Conservation (phyloP, 1,140 invertebrate genomes). For the Trichomalopsis sarcophagae region DNA sequence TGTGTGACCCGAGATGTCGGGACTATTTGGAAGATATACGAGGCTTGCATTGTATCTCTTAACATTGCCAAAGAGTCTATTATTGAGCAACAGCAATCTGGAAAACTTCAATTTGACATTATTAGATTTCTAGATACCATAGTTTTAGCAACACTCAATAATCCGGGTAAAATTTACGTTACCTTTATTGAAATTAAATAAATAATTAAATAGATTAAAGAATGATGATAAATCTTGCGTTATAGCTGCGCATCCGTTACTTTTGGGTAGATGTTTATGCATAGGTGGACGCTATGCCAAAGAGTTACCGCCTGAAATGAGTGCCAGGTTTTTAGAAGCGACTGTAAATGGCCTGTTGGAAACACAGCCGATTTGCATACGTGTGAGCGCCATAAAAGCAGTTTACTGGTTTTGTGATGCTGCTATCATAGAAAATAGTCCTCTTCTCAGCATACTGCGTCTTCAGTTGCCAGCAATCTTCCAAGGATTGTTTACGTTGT, state of each 20-base stretch:
- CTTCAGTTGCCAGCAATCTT: constrained; percentile 69
- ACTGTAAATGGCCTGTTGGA: constrained; percentile 79
- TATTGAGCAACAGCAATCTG: constrained; percentile 75
- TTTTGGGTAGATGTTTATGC: constrained; percentile 84
- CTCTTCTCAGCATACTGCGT: constrained; percentile 63
- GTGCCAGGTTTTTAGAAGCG: constrained; percentile 78
- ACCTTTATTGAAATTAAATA: background rate
- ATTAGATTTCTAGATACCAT: constrained; percentile 80
- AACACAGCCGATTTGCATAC: constrained; percentile 73
- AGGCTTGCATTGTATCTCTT: constrained; percentile 83
- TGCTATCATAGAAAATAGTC: constrained; percentile 56
- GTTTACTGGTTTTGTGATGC: constrained; percentile 71
- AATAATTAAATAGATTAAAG: background rate
- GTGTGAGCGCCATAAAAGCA: constrained; percentile 73
- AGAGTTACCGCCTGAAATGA: constrained; percentile 77
- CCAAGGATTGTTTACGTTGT: constrained; percentile 67
- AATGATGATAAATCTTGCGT: background rate
- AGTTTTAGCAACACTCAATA: constrained; percentile 73
- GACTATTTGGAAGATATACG: constrained; percentile 86
- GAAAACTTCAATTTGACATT: constrained; percentile 80
- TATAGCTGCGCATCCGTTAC: constrained; percentile 77
- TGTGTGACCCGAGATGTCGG: constrained; percentile 73
- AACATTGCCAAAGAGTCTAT: constrained; percentile 77
- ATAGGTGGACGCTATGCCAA: constrained; percentile 81
- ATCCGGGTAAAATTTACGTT: constrained; percentile 64